Evolutionary conservation across 2,888 invertebrate species (phyloP).

Genomic region (Platypus cylindrus): DNA sequence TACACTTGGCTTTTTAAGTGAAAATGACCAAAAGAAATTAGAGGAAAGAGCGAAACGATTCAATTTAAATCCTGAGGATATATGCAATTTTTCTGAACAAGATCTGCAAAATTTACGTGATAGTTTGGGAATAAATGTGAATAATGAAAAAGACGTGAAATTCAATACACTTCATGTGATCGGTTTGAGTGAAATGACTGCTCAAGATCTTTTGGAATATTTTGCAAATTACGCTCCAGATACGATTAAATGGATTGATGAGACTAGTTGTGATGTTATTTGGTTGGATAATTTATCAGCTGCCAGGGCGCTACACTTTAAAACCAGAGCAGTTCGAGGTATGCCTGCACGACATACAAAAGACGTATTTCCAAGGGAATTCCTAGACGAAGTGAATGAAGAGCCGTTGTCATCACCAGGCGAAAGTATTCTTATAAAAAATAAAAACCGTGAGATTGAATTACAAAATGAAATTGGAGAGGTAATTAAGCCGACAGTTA

Average conservation of each 20-base stretch:
- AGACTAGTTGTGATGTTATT: slow-evolving; percentile 61
- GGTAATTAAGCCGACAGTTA: slow-evolving; percentile 14
- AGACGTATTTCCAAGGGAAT: slow-evolving; percentile 25
- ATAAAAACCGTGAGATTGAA: slow-evolving; percentile 25
- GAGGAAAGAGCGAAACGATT: slow-evolving; percentile 46
- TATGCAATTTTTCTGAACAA: slow-evolving; percentile 32
- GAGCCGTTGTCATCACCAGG: slow-evolving; percentile 16
- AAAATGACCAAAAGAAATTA: slow-evolving; percentile 39
- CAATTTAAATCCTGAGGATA: slow-evolving; percentile 37
- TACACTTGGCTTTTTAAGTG: slow-evolving; percentile 38
- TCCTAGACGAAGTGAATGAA: slow-evolving; percentile 17
- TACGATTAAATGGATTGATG: slow-evolving; percentile 71
- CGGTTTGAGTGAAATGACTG: slow-evolving; percentile 63
- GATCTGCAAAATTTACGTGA: slow-evolving; percentile 31
- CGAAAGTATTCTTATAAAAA: slow-evolving; percentile 25
- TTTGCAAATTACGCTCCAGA: slow-evolving; percentile 65
- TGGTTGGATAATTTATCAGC: slow-evolving; percentile 47
- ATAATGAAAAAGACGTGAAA: slow-evolving; percentile 49
- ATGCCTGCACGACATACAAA: slow-evolving; percentile 26
- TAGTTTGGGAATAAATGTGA: slow-evolving; percentile 44
- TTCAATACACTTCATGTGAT: slow-evolving; percentile 63
- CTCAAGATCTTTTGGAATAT: slow-evolving; percentile 67
- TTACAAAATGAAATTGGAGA: slow-evolving; percentile 22
- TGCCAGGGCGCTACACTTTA: slow-evolving; percentile 45
- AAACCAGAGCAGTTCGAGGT: slow-evolving; percentile 36